phyloP scores from a whole-genome alignment of 2,113 vertebrate genomes.

The Gallinago media region DNA sequence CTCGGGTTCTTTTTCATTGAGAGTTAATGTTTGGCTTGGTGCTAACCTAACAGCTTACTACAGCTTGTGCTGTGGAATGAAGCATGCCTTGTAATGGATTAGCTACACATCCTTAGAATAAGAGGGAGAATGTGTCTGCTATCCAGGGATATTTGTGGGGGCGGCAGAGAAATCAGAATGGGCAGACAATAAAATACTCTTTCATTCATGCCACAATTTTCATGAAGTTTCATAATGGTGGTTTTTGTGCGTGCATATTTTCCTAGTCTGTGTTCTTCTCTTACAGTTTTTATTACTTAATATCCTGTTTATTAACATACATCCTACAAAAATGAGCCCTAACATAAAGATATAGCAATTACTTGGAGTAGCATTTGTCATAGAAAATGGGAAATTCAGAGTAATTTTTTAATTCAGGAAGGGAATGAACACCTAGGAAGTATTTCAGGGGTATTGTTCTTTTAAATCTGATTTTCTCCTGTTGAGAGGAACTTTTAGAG shows the following conservation, averaged over 20 bases:
- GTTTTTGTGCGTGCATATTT: background rate
- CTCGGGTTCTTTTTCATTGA: background rate
- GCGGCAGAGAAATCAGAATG: constrained; percentile 6
- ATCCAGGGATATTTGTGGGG: constrained; percentile 14
- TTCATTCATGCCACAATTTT: background rate
- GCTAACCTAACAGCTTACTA: constrained; percentile 19
- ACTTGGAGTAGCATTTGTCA: background rate
- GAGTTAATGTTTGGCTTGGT: constrained; percentile 20
- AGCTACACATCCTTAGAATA: background rate
- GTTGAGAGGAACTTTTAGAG: background rate
- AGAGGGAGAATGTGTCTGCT: background rate
- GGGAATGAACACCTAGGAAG: background rate
- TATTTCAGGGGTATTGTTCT: background rate
- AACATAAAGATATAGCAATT: background rate
- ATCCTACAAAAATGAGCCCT: background rate
- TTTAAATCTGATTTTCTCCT: background rate
- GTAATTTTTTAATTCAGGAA: background rate
- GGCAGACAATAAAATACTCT: background rate
- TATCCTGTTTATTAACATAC: background rate
- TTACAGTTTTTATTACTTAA: background rate
- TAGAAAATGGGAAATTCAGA: background rate
- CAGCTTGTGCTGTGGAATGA: background rate
- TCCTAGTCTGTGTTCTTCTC: background rate
- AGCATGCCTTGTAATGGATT: background rate
- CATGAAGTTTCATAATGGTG: background rate